Conservation (phyloP, 2,797 vertebrate species). For the Phalanger gymnotis region DNA sequence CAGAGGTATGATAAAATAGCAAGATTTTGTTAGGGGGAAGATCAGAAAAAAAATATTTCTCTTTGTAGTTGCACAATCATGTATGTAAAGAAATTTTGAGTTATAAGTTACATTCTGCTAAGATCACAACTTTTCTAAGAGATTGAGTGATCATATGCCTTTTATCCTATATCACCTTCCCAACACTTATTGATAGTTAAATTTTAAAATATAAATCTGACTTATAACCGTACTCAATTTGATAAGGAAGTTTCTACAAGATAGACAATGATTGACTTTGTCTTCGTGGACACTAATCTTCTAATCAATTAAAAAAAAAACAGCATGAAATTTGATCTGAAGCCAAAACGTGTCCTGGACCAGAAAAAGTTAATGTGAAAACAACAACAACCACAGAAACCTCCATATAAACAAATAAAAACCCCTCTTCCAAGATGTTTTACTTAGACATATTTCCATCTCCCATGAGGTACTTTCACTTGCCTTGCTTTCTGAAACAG, state of each 20-base stretch:
- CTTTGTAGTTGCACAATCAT: too few species aligned
- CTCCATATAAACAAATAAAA: neutral
- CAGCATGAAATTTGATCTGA: constrained; percentile 49
- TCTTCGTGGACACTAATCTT: neutral
- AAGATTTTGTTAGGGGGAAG: constrained; percentile 36
- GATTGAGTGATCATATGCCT: neutral
- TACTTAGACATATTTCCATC: constrained; percentile 22
- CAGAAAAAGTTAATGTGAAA: constrained; percentile 39
- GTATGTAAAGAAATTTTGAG: too few species aligned
- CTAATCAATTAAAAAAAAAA: constrained; percentile 41
- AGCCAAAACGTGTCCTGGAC: constrained; percentile 17
- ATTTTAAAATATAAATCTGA: neutral
- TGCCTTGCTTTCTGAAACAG: constrained; percentile 5
- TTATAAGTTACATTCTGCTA: too few species aligned
- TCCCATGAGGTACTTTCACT: neutral
- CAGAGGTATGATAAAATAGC: too few species aligned
- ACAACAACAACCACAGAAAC: neutral
- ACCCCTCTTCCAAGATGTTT: constrained; percentile 42
- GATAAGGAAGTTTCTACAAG: neutral
- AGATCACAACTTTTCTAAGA: too few species aligned
- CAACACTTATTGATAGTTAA: neutral
- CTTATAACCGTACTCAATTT: constrained; percentile 23
- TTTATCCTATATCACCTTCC: neutral
- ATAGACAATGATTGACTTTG: neutral
- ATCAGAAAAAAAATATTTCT: constrained; percentile 39